phyloP scores from a whole-genome alignment of 2,888 invertebrate species.

The Galerucella pusilla region DNA sequence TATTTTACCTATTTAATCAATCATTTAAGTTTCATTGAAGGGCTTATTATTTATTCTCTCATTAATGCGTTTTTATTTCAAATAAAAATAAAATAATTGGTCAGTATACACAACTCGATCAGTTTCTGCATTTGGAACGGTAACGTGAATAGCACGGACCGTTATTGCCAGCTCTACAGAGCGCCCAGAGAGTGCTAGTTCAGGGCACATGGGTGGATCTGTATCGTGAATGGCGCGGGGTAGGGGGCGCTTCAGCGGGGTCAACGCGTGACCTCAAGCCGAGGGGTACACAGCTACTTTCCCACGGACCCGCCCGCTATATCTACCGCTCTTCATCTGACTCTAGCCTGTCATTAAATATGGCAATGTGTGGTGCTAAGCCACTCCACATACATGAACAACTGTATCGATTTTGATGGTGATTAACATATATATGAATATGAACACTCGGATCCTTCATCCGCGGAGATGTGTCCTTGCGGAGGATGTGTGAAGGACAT shows the following conservation, averaged over 20 bases:
- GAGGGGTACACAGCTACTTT: conserved; percentile 67
- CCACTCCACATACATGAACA: conserved; percentile 61
- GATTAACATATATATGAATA: conserved; percentile 43
- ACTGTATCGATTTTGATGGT: conserved; percentile 60
- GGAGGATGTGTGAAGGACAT: conserved; percentile 5
- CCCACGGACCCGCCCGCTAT: conserved; percentile 67
- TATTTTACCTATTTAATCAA: no score
- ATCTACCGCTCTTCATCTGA: conserved; percentile 66
- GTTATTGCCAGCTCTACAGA: conserved; percentile 16
- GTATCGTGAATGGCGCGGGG: conserved; percentile 60
- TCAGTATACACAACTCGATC: not conserved
- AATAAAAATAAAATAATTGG: not conserved
- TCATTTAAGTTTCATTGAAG: no score
- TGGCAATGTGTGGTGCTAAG: conserved; percentile 64
- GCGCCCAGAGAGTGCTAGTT: conserved; percentile 54
- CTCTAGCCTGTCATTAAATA: conserved; percentile 66
- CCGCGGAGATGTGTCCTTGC: conserved; percentile 15
- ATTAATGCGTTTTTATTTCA: no score
- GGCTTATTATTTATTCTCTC: no score
- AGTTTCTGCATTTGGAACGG: not conserved
- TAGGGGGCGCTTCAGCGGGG: conserved; percentile 58
- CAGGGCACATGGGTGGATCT: conserved; percentile 62
- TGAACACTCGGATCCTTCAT: not conserved
- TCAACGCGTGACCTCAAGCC: conserved; percentile 67
- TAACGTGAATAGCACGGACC: not conserved